phyloP scores from a whole-genome alignment of 2,113 vertebrate genomes.

The Atractosteus spatula region DNA sequence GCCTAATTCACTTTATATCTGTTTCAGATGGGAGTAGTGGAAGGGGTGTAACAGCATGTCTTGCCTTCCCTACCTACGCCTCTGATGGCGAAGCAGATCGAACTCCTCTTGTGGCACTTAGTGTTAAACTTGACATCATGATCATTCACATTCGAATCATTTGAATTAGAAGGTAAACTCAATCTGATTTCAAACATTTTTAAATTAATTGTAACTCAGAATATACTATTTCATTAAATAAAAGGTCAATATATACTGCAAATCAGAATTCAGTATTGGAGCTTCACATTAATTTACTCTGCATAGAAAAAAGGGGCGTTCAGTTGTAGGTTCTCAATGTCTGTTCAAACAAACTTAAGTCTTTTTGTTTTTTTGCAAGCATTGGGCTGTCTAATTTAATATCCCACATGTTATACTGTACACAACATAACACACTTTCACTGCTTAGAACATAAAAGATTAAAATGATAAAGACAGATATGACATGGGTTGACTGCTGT shows the following conservation, averaged over 20 bases:
- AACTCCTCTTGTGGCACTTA: background rate
- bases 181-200: no score
- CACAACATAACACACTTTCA: background rate
- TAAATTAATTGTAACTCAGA: no score
- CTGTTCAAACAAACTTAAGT: background rate
- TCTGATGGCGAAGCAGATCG: background rate
- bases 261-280: background rate
- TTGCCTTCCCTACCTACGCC: background rate
- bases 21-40: no score
- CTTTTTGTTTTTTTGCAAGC: background rate
- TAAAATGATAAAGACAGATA: constrained; percentile 71
- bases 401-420: no score
- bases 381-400: no score
- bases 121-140: constrained; percentile 1
- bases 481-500: constrained; percentile 72
- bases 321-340: background rate
- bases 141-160: background rate
- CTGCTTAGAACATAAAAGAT: constrained; percentile 44
- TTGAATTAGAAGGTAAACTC: no score
- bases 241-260: background rate
- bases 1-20: no score
- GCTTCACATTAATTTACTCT: constrained; percentile 1
- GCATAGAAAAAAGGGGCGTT: background rate
- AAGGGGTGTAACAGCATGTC: background rate
- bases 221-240: no score